Percentiles rank a stretch among this genome's conserved stretches.
phyloP scores from a whole-genome alignment of 2,113 vertebrate species.

The Diphyllodes magnificus region DNA sequence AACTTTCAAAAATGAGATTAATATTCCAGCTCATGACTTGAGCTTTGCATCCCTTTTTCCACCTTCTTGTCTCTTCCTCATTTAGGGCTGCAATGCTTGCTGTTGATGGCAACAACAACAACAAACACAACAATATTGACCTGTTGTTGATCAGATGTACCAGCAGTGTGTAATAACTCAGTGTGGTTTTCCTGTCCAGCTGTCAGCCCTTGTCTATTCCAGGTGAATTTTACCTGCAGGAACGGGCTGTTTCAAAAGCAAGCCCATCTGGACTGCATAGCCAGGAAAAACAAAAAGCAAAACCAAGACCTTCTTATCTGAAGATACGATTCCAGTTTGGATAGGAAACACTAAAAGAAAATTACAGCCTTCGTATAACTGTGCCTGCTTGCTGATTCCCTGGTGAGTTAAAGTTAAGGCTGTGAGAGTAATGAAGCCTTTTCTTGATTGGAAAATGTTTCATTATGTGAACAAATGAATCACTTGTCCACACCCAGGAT shows the following conservation, averaged over 20 bases:
- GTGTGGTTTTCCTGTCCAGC: neutral
- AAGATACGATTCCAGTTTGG: slow-evolving; percentile 28
- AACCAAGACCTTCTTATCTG: slow-evolving; percentile 15
- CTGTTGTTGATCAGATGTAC: neutral
- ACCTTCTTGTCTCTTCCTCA: neutral
- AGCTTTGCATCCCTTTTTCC: neutral
- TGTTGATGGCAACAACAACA: neutral
- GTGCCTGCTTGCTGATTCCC: neutral
- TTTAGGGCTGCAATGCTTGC: neutral
- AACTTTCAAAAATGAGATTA: neutral
- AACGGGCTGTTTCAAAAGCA: slow-evolving; percentile 42
- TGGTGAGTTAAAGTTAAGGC: neutral
- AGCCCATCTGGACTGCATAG: neutral
- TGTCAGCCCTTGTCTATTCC: neutral
- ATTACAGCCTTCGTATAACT: neutral
- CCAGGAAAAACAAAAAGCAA: neutral
- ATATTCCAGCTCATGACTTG: neutral
- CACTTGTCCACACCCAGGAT: slow-evolving; percentile 62
- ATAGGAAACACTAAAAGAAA: slow-evolving; percentile 43
- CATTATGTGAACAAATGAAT: slow-evolving; percentile 65
- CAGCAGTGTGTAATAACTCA: neutral
- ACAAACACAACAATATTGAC: neutral
- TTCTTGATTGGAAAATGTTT: slow-evolving; percentile 58
- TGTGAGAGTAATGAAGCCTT: slow-evolving; percentile 33
- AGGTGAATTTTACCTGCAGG: slow-evolving; percentile 8